These are phyloP conservation scores for Steatornis caripensis DNA, from an alignment of 2,113 vertebrate genomes.

Conservation along the genomic window DNA sequence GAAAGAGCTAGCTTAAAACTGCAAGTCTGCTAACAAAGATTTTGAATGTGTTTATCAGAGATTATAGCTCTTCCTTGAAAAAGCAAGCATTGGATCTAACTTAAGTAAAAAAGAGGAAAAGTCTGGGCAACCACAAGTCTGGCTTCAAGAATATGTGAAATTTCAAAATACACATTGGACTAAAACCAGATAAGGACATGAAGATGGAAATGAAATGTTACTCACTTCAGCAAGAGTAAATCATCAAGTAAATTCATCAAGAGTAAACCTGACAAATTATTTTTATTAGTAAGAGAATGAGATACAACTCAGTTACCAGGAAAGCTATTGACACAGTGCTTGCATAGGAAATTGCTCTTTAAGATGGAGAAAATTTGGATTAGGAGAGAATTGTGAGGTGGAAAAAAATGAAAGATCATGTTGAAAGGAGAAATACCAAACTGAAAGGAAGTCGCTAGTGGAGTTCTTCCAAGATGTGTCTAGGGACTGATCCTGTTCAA, in stretches of 20 bases:
- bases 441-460: slow-evolving; percentile 55
- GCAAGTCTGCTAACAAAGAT: slow-evolving; percentile 1
- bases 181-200: not conserved
- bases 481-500: slow-evolving; percentile 58
- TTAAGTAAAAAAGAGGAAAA: not conserved
- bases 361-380: slow-evolving; percentile 41
- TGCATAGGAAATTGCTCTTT: slow-evolving; percentile 32
- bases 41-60: not conserved
- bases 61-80: not conserved
- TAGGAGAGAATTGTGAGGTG: slow-evolving; percentile 37
- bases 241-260: no score
- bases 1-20: slow-evolving; percentile 1
- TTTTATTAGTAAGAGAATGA: not conserved
- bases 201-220: not conserved
- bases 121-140: not conserved
- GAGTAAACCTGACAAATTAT: not conserved
- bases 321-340: not conserved
- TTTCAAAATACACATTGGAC: not conserved
- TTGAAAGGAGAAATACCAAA: slow-evolving; percentile 49
- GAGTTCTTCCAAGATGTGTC: slow-evolving; percentile 55
- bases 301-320: not conserved
- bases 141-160: not conserved
- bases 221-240: not conserved
- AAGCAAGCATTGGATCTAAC: not conserved
- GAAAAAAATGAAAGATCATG: slow-evolving; percentile 14